Percentiles rank a stretch among this genome's conserved stretches.
Evolutionary conservation across 2,113 vertebrate species (phyloP).

Genomic region (Myocastor coypus): DNA sequence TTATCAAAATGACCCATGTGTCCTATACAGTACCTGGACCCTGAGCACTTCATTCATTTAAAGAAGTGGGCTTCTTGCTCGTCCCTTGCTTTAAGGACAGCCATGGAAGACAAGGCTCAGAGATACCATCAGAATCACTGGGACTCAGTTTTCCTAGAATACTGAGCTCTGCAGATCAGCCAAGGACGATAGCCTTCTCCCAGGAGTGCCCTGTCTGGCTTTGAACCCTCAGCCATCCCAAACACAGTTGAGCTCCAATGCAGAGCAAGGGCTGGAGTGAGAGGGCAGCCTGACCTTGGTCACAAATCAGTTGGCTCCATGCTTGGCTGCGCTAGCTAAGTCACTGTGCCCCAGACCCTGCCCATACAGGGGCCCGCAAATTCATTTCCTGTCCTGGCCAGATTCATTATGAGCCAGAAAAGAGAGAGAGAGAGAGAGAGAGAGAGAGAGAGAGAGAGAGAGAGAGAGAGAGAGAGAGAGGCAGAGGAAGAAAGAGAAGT

Average conservation of each 20-base stretch:
- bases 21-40: background rate
- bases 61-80: background rate
- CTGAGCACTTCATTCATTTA: background rate
- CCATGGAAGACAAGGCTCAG: background rate
- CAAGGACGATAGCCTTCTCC: conserved; percentile 76
- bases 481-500: background rate
- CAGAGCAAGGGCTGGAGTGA: conserved; percentile 62
- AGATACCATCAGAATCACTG: background rate
- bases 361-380: conserved; percentile 82
- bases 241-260: conserved; percentile 52
- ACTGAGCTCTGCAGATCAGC: conserved; percentile 74
- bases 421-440: conserved; percentile 53
- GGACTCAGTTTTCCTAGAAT: conserved; percentile 29
- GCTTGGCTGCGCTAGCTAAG: conserved; percentile 81
- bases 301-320: conserved; percentile 85
- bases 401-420: conserved; percentile 76
- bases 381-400: conserved; percentile 85
- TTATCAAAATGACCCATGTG: background rate
- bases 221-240: conserved; percentile 85
- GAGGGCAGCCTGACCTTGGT: conserved; percentile 84
- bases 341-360: conserved; percentile 79
- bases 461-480: conserved; percentile 59
- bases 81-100: background rate
- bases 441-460: background rate
- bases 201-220: conserved; percentile 76